These are phyloP conservation scores for Glaucidium brasilianum DNA, from an alignment of 2,113 vertebrate species.

Conservation along the genomic window DNA sequence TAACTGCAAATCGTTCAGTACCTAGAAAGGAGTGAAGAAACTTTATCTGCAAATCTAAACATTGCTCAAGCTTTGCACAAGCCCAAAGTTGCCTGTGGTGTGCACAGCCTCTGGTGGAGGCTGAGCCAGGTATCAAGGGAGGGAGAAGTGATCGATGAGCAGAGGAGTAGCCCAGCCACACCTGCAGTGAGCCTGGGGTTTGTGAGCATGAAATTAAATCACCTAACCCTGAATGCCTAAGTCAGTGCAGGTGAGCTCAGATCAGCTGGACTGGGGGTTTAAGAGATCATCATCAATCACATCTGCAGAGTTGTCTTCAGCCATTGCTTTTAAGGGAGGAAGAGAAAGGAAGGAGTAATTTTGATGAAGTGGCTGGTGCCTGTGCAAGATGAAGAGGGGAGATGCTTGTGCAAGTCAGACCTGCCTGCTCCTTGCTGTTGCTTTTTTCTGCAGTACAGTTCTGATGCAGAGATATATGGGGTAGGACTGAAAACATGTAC, in stretches of 20 bases:
- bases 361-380: neutral
- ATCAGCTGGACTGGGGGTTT: neutral
- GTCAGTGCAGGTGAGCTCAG: neutral
- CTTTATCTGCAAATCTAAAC: neutral
- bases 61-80: neutral
- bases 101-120: neutral
- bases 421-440: neutral
- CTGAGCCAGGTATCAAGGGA: accelerated
- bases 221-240: neutral
- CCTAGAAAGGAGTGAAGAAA: neutral
- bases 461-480: neutral
- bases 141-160: neutral
- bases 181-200: neutral
- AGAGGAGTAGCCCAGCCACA: neutral
- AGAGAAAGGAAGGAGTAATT: neutral
- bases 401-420: neutral
- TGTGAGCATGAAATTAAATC: neutral
- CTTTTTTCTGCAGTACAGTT: neutral
- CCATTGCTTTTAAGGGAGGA: neutral
- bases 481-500: neutral
- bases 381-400: neutral
- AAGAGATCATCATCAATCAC: neutral
- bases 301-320: neutral
- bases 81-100: neutral
- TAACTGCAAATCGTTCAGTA: neutral